Evolutionary conservation across 2,888 invertebrate genomes (phyloP).

Genomic region (Pachliopta kotzebuea): DNA sequence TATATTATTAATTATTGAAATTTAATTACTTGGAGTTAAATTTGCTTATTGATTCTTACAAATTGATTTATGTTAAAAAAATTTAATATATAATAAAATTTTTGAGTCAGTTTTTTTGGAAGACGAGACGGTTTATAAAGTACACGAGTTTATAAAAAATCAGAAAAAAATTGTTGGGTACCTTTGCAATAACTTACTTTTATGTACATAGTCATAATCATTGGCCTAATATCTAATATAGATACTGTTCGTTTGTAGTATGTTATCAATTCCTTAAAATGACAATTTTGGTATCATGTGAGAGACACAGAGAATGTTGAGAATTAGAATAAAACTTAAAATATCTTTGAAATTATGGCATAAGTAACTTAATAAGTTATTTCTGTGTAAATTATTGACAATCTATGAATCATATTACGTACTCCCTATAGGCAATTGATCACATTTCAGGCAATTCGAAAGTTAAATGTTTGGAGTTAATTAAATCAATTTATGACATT

Average conservation of each 20-base stretch:
- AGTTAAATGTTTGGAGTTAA: conserved; percentile 13
- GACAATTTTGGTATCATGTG: no score
- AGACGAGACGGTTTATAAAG: conserved; percentile 21
- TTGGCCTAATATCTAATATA: no score
- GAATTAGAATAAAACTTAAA: no score
- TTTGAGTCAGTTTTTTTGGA: conserved; percentile 19
- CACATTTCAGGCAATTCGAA: conserved; percentile 74
- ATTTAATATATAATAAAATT: conserved; percentile 3
- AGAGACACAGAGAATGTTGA: no score
- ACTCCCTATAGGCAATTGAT: conserved; percentile 77
- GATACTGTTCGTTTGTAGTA: no score
- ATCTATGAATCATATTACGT: conserved; percentile 35
- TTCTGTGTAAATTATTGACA: conserved; percentile 22
- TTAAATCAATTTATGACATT: conserved; percentile 13
- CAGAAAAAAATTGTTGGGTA: background rate
- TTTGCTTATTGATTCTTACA: conserved; percentile 14
- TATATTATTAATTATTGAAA: conserved; percentile 17
- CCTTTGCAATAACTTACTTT: no score
- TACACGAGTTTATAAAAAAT: background rate
- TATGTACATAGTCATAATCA: no score
- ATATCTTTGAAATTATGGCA: no score
- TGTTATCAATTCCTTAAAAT: no score
- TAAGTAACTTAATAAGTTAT: background rate
- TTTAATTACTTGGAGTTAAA: conserved; percentile 10
- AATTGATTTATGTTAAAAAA: conserved; percentile 7